Base-by-base conservation (phyloP, 2,888 invertebrate genomes). In the Brachylomia viminalis region DNA sequence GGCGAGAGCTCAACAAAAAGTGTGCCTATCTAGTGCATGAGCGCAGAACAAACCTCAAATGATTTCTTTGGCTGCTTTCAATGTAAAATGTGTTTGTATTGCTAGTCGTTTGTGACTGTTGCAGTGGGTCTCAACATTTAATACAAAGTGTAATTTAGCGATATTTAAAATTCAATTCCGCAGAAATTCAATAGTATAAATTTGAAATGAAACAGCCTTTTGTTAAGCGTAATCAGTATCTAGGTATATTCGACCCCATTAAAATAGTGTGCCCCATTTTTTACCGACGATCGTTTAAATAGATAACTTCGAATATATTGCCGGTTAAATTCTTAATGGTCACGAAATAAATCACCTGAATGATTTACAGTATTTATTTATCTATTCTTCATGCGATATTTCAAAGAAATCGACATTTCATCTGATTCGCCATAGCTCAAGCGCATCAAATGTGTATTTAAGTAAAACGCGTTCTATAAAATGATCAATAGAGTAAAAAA, bases 11-110 rank as follows among this genome's bases (percentile, higher is more conserved):
- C 91, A 92, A 90, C 94, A 95, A 95, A 95, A 95, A 90, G 87
- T 90, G 88, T 89, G 88, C 87, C 91, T 88, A 90, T 86, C 80
- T 82, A 72, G 70, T 82, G 76, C 83, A 86, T 84, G 87, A 90
- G 89, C 90, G 88, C 92, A 90, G 91, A 90, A 91, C 92, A 92
- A 94, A 95, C 95, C 95, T 94, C 95, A 95, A 96, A 95, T 94
- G 92, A 89, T 91, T 90, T 92, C 93, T 94, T 93, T 93, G 90
- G 91, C 91, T 89, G 91, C 91, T 89, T 86, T 90, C 90, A 91
- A 92, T 92, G 88, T 90, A 88, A 92, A 92, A 89, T 90, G 90
- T 95, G 91, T 94, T 93, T 93, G 92, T 92, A 91, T 92, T 91
- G 84, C 86, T 87, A 90, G 90, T 87, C 87, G 86, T 86, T 87